Percentiles rank a stretch among this genome's conserved stretches.
Conservation (phyloP, 23 tunicate species). For the Phallusia fumigata region DNA sequence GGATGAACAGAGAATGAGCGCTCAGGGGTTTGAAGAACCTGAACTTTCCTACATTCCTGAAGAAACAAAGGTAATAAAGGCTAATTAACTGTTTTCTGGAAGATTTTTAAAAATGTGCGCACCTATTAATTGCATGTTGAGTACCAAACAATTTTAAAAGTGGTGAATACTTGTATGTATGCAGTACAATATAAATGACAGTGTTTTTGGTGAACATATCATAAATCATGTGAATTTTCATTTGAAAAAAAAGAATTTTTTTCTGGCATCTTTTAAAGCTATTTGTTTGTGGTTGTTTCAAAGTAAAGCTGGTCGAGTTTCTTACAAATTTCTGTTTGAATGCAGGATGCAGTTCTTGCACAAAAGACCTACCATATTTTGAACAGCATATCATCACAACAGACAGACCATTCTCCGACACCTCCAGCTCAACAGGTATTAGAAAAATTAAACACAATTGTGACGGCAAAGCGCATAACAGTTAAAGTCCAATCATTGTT, state of each 20-base stretch:
- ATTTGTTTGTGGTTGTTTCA: background rate
- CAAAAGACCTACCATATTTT: constrained; percentile 73
- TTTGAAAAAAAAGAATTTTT: background rate
- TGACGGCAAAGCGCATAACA: no score
- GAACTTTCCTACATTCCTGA: constrained; percentile 73
- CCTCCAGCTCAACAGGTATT: background rate
- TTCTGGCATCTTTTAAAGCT: background rate
- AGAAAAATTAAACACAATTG: background rate
- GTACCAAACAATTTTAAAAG: no score
- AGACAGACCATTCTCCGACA: background rate
- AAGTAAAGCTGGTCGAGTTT: no score
- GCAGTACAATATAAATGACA: no score
- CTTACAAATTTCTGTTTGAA: background rate
- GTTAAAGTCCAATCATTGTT: no score
- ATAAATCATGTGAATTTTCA: no score
- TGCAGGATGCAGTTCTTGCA: constrained; percentile 45
- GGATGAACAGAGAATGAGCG: constrained; percentile 93
- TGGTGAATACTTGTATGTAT: no score
- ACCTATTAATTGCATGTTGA: no score
- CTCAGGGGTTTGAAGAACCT: constrained; percentile 94
- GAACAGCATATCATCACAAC: constrained; percentile 59
- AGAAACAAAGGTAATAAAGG: constrained; percentile 66
- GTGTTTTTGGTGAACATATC: no score
- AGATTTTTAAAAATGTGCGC: no score
- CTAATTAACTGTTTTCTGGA: no score